These are phyloP conservation scores for Clepsis dumicolana DNA, from an alignment of 2,888 invertebrate species.

Conservation along the genomic window DNA sequence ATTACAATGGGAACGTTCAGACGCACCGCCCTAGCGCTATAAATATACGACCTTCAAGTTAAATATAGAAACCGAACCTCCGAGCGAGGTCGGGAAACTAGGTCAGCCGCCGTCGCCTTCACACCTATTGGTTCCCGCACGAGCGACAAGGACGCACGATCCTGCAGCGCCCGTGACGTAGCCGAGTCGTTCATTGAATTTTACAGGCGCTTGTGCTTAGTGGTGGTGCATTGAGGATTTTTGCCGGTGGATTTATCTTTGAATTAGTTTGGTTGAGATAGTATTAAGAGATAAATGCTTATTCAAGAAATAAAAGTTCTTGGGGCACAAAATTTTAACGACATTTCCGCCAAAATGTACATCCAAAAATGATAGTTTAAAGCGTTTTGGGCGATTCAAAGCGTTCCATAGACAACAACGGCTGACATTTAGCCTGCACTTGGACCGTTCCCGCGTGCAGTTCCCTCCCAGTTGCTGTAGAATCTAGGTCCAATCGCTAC, in stretches of 20 bases:
- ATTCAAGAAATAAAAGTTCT: background rate
- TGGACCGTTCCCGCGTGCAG: background rate
- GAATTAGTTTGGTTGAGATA: background rate
- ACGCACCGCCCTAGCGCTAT: constrained; percentile 64
- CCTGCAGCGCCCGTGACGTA: constrained; percentile 79
- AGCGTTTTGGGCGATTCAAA: background rate
- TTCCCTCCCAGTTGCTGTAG: constrained; percentile 16
- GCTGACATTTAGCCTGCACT: background rate
- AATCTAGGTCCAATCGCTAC: constrained; percentile 53
- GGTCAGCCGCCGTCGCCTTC: constrained; percentile 76
- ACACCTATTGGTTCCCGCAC: constrained; percentile 43
- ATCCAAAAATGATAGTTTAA: background rate
- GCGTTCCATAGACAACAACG: background rate
- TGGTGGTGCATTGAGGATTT: constrained; percentile 62
- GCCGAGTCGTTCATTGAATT: constrained; percentile 81
- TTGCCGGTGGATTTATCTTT: constrained; percentile 45
- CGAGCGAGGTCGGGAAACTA: constrained; percentile 82
- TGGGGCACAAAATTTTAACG: background rate
- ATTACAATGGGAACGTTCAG: constrained; percentile 49
- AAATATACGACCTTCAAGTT: constrained; percentile 85
- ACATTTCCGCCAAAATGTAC: background rate
- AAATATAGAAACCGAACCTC: constrained; percentile 84
- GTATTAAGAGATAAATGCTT: background rate
- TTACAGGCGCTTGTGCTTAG: constrained; percentile 65
- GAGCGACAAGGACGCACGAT: constrained; percentile 61